Evolutionary conservation across 2,113 vertebrate genomes (phyloP).

Genomic region (Ornithorhynchus anatinus): DNA sequence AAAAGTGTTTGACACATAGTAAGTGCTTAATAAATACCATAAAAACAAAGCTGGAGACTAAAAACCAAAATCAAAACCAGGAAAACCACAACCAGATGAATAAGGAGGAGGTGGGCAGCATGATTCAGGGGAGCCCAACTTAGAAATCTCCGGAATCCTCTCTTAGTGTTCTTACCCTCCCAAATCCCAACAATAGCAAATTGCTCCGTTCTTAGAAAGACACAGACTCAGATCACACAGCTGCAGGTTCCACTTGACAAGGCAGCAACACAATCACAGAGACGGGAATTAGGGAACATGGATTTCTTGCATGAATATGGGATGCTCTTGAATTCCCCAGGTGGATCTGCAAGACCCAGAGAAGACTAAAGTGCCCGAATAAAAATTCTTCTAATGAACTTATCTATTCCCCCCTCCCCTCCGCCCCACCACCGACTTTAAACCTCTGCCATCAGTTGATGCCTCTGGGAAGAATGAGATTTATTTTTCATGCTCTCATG

Average conservation of each 20-base stretch:
- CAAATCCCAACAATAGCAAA: conserved; percentile 40
- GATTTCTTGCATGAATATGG: too few species aligned
- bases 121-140: too few species aligned
- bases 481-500: not conserved
- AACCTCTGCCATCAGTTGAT: not conserved
- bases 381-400: not conserved
- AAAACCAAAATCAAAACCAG: too few species aligned
- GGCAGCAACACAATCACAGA: not conserved
- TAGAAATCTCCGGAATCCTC: too few species aligned
- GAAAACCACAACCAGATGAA: too few species aligned
- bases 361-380: not conserved
- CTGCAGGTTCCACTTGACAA: conserved; percentile 15
- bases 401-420: not conserved
- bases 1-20: too few species aligned
- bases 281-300: too few species aligned
- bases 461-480: not conserved
- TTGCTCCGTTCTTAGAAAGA: not conserved
- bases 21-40: too few species aligned
- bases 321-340: not conserved
- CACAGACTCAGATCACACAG: not conserved
- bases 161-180: conserved; percentile 8
- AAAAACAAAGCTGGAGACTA: too few species aligned
- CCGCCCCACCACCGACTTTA: not conserved
- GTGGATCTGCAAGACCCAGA: not conserved
- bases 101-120: too few species aligned